These are phyloP conservation scores for Monarcha castaneiventris DNA, from an alignment of 2,113 vertebrate genomes.

Conservation along the genomic window DNA sequence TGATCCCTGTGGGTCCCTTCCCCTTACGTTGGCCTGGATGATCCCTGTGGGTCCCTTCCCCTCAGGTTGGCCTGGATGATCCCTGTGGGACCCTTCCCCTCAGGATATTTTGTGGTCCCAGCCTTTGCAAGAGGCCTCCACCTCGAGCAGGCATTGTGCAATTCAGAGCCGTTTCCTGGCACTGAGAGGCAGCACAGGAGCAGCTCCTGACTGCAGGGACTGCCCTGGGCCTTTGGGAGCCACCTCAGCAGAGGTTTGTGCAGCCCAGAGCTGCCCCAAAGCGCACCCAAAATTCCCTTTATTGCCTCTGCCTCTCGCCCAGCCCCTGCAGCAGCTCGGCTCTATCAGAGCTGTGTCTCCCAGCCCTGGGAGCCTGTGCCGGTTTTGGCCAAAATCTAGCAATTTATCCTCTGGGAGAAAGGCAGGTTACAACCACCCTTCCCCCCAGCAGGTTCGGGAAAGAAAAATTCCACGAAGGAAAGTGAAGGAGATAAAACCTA, in stretches of 20 bases:
- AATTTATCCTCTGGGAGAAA: too few species aligned
- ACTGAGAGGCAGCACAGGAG: not conserved
- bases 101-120: not conserved
- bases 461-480: too few species aligned
- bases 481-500: too few species aligned
- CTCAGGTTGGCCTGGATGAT: too few species aligned
- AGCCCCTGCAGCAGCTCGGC: not conserved
- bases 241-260: accelerated
- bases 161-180: not conserved
- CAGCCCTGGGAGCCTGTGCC: not conserved
- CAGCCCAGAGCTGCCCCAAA: not conserved
- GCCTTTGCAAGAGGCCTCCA: not conserved
- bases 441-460: too few species aligned
- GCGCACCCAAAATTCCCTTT: not conserved
- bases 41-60: too few species aligned
- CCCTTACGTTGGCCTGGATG: too few species aligned
- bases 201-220: not conserved
- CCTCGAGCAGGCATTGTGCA: not conserved
- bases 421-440: too few species aligned
- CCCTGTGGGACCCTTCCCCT: not conserved
- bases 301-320: not conserved
- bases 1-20: too few species aligned
- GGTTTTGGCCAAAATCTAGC: too few species aligned
- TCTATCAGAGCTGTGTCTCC: not conserved
- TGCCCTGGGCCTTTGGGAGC: not conserved